Percentiles rank a stretch among this genome's conserved stretches.
Evolutionary conservation across 1,140 invertebrate species (phyloP).

Genomic region (Achroia grisella): DNA sequence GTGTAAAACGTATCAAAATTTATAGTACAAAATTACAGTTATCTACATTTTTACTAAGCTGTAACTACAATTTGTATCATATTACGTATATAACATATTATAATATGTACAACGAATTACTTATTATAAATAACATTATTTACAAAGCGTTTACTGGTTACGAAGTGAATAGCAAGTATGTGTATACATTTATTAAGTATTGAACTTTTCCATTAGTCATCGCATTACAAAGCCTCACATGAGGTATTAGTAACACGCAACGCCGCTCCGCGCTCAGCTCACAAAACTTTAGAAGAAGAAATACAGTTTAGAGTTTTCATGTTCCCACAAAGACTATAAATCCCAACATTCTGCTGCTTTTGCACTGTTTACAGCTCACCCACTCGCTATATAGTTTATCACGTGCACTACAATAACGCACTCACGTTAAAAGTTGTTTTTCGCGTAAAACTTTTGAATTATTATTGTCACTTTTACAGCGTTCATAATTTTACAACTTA

Average conservation of each 20-base stretch:
- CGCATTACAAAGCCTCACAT: constrained; percentile 12
- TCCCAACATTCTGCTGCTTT: constrained; percentile 33
- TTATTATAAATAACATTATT: constrained; percentile 46
- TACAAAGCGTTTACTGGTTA: constrained; percentile 38
- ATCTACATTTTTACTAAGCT: constrained; percentile 25
- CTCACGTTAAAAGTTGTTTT: constrained; percentile 28
- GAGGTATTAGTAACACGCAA: constrained; percentile 11
- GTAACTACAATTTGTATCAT: not conserved
- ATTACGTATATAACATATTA: not conserved
- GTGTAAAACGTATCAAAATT: constrained; percentile 33
- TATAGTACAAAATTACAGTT: constrained; percentile 7
- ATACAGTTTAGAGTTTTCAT: constrained; percentile 36
- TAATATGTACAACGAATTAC: constrained; percentile 23
- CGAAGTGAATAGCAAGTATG: constrained; percentile 7
- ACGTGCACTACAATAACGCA: constrained; percentile 26
- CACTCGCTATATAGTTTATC: constrained; percentile 48
- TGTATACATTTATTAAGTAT: constrained; percentile 11
- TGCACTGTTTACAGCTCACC: constrained; percentile 32
- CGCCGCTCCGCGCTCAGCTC: constrained; percentile 8
- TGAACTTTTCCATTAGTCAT: constrained; percentile 9
- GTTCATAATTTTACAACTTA: constrained; percentile 16
- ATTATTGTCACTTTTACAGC: constrained; percentile 22
- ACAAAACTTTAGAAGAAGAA: constrained; percentile 34
- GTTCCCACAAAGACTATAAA: constrained; percentile 40
- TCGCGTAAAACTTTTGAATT: constrained; percentile 22